Evolutionary conservation across 2,113 vertebrate genomes (phyloP).

Genomic region (Petroica traversi): DNA sequence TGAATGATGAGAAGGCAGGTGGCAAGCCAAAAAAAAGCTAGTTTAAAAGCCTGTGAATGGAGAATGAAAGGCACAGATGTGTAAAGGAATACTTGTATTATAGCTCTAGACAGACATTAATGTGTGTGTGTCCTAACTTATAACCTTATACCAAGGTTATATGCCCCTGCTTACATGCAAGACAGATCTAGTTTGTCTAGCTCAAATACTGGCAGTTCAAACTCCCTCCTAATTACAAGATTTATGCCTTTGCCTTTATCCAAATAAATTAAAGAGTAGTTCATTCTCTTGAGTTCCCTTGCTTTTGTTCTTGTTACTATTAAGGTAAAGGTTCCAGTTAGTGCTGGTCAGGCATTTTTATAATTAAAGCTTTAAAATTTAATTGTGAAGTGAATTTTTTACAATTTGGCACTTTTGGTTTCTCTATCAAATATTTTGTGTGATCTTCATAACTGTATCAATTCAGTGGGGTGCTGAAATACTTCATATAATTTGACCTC

Average conservation of each 20-base stretch:
- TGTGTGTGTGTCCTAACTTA: background rate
- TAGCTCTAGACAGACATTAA: background rate
- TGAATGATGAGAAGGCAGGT: conserved; percentile 1
- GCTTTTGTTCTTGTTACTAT: background rate
- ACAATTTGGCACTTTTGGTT: background rate
- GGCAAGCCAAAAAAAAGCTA: background rate
- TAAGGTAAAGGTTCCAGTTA: background rate
- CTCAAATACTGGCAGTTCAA: background rate
- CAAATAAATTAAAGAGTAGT: background rate
- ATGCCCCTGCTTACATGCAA: background rate
- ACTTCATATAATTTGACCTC: background rate
- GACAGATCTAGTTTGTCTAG: background rate
- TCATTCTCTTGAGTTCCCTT: background rate
- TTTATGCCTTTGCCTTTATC: conserved; percentile 1
- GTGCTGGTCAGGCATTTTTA: background rate
- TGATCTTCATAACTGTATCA: background rate
- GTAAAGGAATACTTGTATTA: background rate
- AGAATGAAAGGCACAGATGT: background rate
- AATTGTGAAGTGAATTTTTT: background rate
- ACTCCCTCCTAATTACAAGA: background rate
- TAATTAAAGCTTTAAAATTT: conserved; percentile 7
- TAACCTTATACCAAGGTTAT: background rate
- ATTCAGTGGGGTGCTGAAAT: background rate
- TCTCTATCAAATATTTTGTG: background rate
- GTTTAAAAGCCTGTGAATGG: background rate